Conservation (phyloP, 2,113 vertebrate species). For the Apteryx owenii region DNA sequence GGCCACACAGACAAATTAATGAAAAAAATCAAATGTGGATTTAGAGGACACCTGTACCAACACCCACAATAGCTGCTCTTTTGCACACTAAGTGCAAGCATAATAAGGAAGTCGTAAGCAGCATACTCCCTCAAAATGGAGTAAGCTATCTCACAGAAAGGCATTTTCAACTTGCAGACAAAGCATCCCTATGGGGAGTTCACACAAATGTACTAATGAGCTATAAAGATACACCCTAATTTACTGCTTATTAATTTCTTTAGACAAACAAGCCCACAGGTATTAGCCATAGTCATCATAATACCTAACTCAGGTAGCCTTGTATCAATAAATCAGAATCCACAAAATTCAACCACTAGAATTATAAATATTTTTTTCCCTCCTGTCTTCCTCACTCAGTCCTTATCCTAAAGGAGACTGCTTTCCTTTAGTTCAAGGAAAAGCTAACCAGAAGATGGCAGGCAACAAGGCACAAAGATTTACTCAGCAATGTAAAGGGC, state of each 20-base stretch:
- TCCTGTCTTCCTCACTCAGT: background rate
- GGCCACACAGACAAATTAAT: background rate
- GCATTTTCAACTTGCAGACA: background rate
- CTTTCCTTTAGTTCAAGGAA: background rate
- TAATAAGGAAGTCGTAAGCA: background rate
- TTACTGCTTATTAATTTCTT: conserved; percentile 25
- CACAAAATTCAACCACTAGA: background rate
- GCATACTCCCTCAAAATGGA: background rate
- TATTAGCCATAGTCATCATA: background rate
- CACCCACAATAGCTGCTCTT: background rate
- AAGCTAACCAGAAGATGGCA: background rate
- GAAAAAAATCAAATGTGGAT: background rate
- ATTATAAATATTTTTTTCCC: background rate
- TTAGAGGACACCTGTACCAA: background rate
- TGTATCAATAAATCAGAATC: background rate
- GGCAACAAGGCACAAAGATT: background rate
- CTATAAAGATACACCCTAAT: conserved; percentile 6
- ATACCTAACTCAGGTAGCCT: background rate
- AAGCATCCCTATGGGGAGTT: background rate
- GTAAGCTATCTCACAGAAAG: background rate
- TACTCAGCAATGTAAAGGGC: background rate
- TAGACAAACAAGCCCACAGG: conserved; percentile 14
- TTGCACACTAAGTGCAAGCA: background rate
- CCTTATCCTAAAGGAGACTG: background rate
- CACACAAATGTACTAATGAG: conserved; percentile 7